Base-by-base conservation (phyloP, 1,140 invertebrate species). In the Temnothorax curvispinosus region DNA sequence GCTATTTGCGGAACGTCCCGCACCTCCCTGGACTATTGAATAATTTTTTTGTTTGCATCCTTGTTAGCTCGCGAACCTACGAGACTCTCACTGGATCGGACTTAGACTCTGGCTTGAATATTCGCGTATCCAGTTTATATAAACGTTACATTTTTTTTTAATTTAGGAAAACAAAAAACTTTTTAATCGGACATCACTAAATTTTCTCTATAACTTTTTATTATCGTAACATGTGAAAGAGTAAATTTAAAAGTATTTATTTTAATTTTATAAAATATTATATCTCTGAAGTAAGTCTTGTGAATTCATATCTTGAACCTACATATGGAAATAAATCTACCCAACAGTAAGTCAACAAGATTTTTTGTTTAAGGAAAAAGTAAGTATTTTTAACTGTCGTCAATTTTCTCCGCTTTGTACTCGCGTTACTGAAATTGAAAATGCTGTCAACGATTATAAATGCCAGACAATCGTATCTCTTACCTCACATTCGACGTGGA, bases 1-100 rank as follows among this genome's bases (percentile, higher is more conserved):
- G 74, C 32, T 85, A 69, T 58, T 76, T 75, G 81, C 72, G 47
- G 62, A 74, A 75, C 62, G 50, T 81, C 47, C 54, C 35, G 38
- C 9, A 54, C 77, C 76, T 78, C n/a, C 18, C 27, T 72, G 21
- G 58, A 74, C 77, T 81, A 27, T 56, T 32, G 65, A 82, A 27
- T 11, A 47, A 50, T 52, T 78, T n/a, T 71, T 82, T 81, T 56
- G 15, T 84, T 54, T 65, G 41, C 50, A 44, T 35, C 6, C 52
- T 41, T 11, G n/a, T 78, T 71, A 41, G 62, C 52, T 41, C 50
- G 21, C 52, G 8, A 3, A 80, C 18, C 9, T n/a, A 6, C 35
- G 13, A 58, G 15, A 41, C n/a, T 38, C 32, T 41, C 32, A 3
- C 50, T 21, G 3, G 8, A 18, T 35, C 69, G 32, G 27, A 21